phyloP scores from a whole-genome alignment of 1,140 invertebrate species.

The Pseudomyrmex gracilis region DNA sequence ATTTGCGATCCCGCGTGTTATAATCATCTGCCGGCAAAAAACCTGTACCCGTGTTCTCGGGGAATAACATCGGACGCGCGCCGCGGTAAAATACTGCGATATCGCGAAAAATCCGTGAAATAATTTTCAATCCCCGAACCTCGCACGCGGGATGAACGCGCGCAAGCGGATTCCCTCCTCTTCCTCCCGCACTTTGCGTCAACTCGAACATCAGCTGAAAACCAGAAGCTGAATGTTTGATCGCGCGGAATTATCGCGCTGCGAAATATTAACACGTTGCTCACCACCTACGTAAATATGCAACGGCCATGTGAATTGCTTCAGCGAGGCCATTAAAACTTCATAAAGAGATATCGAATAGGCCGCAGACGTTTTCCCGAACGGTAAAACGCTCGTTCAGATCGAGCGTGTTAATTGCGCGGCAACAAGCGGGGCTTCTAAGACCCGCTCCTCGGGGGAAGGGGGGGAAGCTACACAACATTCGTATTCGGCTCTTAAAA shows the following conservation, averaged over 20 bases:
- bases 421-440: slow-evolving; percentile 10
- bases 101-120: background rate
- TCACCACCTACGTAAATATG: slow-evolving; percentile 21
- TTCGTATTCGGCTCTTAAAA: slow-evolving; percentile 15
- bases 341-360: slow-evolving; percentile 36
- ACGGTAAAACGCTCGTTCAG: background rate
- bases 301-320: slow-evolving; percentile 30
- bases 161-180: background rate
- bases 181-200: background rate
- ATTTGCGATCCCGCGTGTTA: slow-evolving; percentile 8
- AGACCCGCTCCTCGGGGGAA: too few species aligned
- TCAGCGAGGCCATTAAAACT: slow-evolving; percentile 39
- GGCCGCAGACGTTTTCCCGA: slow-evolving; percentile 2
- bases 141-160: background rate
- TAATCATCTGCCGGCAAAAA: background rate
- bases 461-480: too few species aligned
- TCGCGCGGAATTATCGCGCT: slow-evolving; percentile 26
- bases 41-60: background rate
- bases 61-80: too few species aligned
- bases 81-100: background rate
- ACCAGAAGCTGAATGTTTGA: slow-evolving; percentile 38
- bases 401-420: slow-evolving; percentile 4
- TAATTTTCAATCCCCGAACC: slow-evolving; percentile 1
- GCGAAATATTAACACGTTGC: slow-evolving; percentile 10
- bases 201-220: slow-evolving; percentile 7